phyloP scores from a whole-genome alignment of 1,140 invertebrate genomes.

The Apis laboriosa region DNA sequence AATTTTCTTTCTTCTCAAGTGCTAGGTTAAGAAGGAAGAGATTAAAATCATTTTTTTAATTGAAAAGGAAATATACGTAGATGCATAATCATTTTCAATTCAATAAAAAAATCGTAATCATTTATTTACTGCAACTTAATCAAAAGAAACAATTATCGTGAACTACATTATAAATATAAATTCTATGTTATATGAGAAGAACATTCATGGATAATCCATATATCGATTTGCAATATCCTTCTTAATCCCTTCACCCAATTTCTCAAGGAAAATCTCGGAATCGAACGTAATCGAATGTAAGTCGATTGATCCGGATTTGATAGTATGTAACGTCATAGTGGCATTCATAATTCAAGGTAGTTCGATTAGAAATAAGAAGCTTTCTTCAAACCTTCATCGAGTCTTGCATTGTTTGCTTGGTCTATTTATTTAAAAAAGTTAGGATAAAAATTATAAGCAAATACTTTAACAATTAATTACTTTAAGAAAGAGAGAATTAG shows the following conservation, averaged over 20 bases:
- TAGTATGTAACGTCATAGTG: neutral
- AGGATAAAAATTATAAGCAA: too few species aligned
- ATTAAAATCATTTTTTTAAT: neutral
- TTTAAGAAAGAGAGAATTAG: too few species aligned
- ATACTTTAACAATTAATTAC: too few species aligned
- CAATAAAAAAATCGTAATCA: neutral
- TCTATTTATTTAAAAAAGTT: too few species aligned
- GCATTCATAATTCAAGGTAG: neutral
- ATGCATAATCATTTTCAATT: neutral
- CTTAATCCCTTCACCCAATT: conserved; percentile 35
- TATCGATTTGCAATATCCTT: neutral
- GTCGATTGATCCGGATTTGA: conserved; percentile 34
- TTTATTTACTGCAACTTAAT: neutral
- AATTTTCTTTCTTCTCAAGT: neutral
- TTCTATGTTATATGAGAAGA: too few species aligned
- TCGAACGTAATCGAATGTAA: conserved; percentile 26
- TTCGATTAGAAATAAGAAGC: neutral
- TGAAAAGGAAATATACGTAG: neutral
- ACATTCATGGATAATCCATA: conserved; percentile 12
- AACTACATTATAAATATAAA: neutral
- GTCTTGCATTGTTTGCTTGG: too few species aligned
- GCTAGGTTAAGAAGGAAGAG: neutral
- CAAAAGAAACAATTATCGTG: neutral
- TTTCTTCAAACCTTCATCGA: neutral
- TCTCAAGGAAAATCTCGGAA: neutral